Evolutionary conservation across 2,797 vertebrate genomes (phyloP), one percentile per base, ranked within the genome.

Genomic region (Takifugu ocellatus): DNA sequence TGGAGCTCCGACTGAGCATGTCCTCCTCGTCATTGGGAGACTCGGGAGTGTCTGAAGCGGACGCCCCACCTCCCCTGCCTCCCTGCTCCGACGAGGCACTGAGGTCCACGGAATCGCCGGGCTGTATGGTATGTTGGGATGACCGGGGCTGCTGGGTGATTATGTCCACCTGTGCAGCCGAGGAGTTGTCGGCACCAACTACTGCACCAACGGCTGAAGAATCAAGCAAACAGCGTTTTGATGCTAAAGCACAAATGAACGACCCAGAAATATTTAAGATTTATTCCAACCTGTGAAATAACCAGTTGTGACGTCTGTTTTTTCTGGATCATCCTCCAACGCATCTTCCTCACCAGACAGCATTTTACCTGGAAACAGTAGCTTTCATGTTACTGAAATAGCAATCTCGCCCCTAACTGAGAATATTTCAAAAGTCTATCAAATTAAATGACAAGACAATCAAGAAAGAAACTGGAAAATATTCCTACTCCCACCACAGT

Each of bases 131-230:
- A 14, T 95, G 95, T 72, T 98, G 97, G 0, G 97, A 93, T 1
- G 96, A 93, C 1, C 97, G 94, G 0, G 97, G 97, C 88, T 98
- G 97, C 68, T 99, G 93, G 0, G 97, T 99, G 76, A 99, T 97
- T 75, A 99, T 99, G 84, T 98, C 94, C 0, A 94, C 93, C 27
- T 91, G 91, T 0, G 85, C 44, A 1, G 91, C 24, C 5, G 94
- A 88, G 0, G 94, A 91, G 17, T 89, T 73, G 0, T 93, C 93
- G 0, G 93, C 92, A 0, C 88, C 90, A 31, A 92, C 93, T 56
- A 92, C 73, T 21, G 93, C 92, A 0, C 21, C 21, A 39, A 12
- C 12, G 36, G 36, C 36, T 39, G 36, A 39, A 39, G 7, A 39
- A 39, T 12, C 14, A 12, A 39, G 12, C 36, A 39, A 39, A 39